A percentile compares a stretch with the other conserved stretches of the same genome.
These are phyloP conservation scores for Drosophila barbarae DNA, from an alignment of 2,888 invertebrate genomes.

Conservation along the genomic window DNA sequence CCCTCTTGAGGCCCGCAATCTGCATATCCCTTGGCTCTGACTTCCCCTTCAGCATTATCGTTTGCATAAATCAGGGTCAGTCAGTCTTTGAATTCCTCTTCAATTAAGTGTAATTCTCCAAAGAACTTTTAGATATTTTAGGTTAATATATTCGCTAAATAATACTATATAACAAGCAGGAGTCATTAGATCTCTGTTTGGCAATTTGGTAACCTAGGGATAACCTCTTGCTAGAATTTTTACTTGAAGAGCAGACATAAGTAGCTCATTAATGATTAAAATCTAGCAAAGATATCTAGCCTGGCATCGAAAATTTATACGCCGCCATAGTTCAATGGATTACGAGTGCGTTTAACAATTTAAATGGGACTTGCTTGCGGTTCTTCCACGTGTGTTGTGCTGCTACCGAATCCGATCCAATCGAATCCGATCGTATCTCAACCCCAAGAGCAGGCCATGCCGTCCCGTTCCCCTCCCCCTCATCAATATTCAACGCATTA, in stretches of 20 bases:
- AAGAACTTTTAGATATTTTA: background rate
- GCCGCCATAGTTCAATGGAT: slow-evolving; percentile 30
- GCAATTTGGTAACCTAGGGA: background rate
- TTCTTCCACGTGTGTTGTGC: slow-evolving; percentile 19
- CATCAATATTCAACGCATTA: slow-evolving; percentile 75
- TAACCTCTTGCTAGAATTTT: background rate
- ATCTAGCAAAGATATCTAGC: slow-evolving; percentile 18
- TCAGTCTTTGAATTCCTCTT: background rate
- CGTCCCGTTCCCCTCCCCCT: slow-evolving; percentile 41
- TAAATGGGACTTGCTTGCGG: slow-evolving; percentile 21
- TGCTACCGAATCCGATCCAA: slow-evolving; percentile 8
- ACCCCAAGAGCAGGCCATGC: slow-evolving; percentile 35
- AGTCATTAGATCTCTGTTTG: no score
- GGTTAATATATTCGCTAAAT: background rate
- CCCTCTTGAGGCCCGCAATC: background rate
- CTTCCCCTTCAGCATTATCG: background rate
- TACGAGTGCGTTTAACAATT: slow-evolving; percentile 36
- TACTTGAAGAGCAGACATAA: background rate
- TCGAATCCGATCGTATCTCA: slow-evolving; percentile 26
- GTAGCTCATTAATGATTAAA: slow-evolving; percentile 26
- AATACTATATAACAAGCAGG: no score
- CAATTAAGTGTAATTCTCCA: background rate
- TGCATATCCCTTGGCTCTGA: background rate
- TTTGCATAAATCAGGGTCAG: background rate
- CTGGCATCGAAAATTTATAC: slow-evolving; percentile 15